Conservation (phyloP, 2,113 vertebrate genomes). For the Pogonocichla stellata region DNA sequence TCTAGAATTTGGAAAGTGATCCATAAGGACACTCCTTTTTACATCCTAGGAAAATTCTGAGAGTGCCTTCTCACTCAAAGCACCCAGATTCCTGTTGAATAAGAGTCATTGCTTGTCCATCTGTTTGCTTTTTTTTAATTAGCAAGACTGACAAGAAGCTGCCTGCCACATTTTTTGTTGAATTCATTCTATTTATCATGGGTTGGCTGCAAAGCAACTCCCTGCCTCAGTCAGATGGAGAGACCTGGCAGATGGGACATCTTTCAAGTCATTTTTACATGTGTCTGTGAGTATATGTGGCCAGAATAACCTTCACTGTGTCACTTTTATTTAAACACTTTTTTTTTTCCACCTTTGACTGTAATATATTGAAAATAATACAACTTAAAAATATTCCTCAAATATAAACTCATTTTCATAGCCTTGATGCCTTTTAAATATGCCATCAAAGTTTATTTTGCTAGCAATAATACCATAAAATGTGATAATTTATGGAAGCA, state of each 20-base stretch:
- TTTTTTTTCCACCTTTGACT: neutral
- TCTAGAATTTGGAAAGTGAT: neutral
- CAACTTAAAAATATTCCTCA: neutral
- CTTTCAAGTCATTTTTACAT: slow-evolving; percentile 50
- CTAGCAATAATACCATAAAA: slow-evolving; percentile 19
- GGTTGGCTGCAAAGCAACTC: slow-evolving; percentile 37
- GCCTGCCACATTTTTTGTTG: slow-evolving; percentile 24
- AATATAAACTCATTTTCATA: slow-evolving; percentile 37
- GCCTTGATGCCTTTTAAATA: slow-evolving; percentile 4
- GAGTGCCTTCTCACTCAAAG: slow-evolving; percentile 8
- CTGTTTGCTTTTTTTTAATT: slow-evolving; percentile 63
- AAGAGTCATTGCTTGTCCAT: slow-evolving; percentile 42
- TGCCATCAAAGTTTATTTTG: slow-evolving; percentile 23
- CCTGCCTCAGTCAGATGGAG: slow-evolving; percentile 24
- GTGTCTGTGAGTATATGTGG: slow-evolving; percentile 22
- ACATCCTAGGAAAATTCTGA: neutral
- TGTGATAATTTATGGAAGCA: slow-evolving; percentile 52
- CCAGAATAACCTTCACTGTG: slow-evolving; percentile 47
- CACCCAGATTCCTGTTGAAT: neutral
- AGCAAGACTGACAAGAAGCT: slow-evolving; percentile 52
- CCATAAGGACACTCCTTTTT: neutral
- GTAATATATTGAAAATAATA: slow-evolving; percentile 16
- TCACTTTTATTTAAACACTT: slow-evolving; percentile 19
- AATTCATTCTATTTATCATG: slow-evolving; percentile 53
- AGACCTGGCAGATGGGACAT: slow-evolving; percentile 52